phyloP scores from a whole-genome alignment of 2,888 invertebrate genomes.

The Rhorus exstirpatorius region DNA sequence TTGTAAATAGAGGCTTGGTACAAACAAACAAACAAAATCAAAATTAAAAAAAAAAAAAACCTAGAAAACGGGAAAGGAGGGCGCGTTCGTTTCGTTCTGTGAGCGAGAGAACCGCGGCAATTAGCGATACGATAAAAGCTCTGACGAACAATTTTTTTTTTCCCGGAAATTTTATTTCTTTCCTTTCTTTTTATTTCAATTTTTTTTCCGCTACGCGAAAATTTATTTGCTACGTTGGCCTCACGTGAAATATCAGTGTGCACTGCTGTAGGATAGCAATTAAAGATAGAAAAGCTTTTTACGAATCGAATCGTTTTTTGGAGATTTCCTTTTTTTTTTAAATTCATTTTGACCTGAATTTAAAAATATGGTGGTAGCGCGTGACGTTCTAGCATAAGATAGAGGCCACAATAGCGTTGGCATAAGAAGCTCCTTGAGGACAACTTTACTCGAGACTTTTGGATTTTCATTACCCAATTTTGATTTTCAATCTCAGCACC shows the following conservation, averaged over 20 bases:
- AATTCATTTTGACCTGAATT: too few relatives aligned
- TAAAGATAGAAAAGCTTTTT: too few relatives aligned
- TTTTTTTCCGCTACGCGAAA: background rate
- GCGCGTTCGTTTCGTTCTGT: background rate
- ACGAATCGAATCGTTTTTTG: too few relatives aligned
- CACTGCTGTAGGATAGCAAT: background rate
- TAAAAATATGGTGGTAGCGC: too few relatives aligned
- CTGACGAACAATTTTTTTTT: conserved; percentile 14
- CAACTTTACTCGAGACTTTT: too few relatives aligned
- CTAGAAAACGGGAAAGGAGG: background rate
- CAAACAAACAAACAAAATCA: background rate
- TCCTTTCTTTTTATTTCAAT: background rate
- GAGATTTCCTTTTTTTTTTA: conserved; percentile 5
- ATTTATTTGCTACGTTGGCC: background rate
- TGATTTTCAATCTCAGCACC: too few relatives aligned
- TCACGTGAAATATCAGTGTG: background rate
- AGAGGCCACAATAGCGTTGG: too few relatives aligned
- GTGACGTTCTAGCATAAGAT: too few relatives aligned
- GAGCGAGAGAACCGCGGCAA: conserved; percentile 11
- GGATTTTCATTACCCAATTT: too few relatives aligned
- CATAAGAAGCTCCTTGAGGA: too few relatives aligned
- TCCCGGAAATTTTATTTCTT: background rate
- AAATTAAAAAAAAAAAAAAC: background rate
- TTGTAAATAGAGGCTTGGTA: conserved; percentile 16
- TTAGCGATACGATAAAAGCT: conserved; percentile 37